A percentile compares a stretch with the other conserved stretches of the same genome.
phyloP scores from a whole-genome alignment of 2,888 invertebrate species.

The Hermodice carunculata region DNA sequence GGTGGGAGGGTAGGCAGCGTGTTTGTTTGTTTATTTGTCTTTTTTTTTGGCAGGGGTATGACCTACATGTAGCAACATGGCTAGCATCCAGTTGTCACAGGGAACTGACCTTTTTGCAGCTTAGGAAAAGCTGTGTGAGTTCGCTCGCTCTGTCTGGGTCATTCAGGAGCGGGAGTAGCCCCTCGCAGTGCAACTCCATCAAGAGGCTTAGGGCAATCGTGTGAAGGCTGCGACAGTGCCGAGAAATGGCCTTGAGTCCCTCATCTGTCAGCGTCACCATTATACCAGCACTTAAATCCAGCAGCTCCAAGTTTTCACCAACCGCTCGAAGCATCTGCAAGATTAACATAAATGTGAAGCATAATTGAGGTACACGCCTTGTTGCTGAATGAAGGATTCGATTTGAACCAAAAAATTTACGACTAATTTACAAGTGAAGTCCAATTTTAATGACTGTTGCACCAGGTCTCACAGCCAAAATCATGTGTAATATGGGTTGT shows the following conservation, averaged over 20 bases:
- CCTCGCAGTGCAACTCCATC: slow-evolving; percentile 44
- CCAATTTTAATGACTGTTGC: too few species aligned
- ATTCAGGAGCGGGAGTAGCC: slow-evolving; percentile 51
- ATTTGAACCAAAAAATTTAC: too few species aligned
- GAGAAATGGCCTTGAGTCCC: slow-evolving; percentile 50
- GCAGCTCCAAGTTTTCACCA: slow-evolving; percentile 45
- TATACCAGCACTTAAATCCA: slow-evolving; percentile 59
- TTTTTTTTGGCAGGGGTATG: too few species aligned
- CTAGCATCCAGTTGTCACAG: neutral
- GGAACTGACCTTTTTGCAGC: slow-evolving; percentile 50
- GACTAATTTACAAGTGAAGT: too few species aligned
- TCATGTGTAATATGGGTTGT: too few species aligned
- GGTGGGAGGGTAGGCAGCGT: too few species aligned
- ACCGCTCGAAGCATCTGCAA: slow-evolving; percentile 53
- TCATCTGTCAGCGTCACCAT: slow-evolving; percentile 50
- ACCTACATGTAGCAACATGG: neutral
- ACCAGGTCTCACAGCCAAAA: too few species aligned
- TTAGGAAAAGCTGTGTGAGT: slow-evolving; percentile 48
- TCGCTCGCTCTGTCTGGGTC: slow-evolving; percentile 45
- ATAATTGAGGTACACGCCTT: too few species aligned
- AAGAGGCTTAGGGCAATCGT: slow-evolving; percentile 52
- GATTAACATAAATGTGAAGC: too few species aligned
- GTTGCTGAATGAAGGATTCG: too few species aligned
- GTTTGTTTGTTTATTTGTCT: too few species aligned
- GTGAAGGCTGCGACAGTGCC: slow-evolving; percentile 51